Percentiles rank a stretch among this genome's conserved stretches.
Evolutionary conservation across 1,140 invertebrate genomes (phyloP).

Genomic region (Apis mellifera): Amel_HAv3.1 CM009932.2:14846501-14847000

Average conservation of each 20-base stretch:
- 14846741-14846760: background rate
- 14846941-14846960: slow-evolving; percentile 90
- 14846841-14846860: background rate
- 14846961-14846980: slow-evolving; percentile 97
- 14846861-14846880: background rate
- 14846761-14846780: slow-evolving; percentile 3
- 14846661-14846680: slow-evolving; percentile 90
- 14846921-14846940: background rate
- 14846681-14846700: too few species aligned
- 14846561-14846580: slow-evolving; percentile 75
- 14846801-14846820: background rate
- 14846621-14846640: slow-evolving; percentile 95
- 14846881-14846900: background rate
- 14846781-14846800: background rate
- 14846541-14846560: slow-evolving; percentile 75
- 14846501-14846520: slow-evolving; percentile 66
- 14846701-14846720: background rate
- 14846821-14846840: background rate
- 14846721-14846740: too few species aligned
- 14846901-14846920: background rate
- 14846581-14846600: slow-evolving; percentile 85
- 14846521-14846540: slow-evolving; percentile 47
- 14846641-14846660: slow-evolving; percentile 94
- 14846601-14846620: slow-evolving; percentile 95
- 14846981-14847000: slow-evolving; percentile 93